These are phyloP conservation scores for Scortum barcoo DNA, from an alignment of 2,113 vertebrate genomes.

Conservation along the genomic window DNA sequence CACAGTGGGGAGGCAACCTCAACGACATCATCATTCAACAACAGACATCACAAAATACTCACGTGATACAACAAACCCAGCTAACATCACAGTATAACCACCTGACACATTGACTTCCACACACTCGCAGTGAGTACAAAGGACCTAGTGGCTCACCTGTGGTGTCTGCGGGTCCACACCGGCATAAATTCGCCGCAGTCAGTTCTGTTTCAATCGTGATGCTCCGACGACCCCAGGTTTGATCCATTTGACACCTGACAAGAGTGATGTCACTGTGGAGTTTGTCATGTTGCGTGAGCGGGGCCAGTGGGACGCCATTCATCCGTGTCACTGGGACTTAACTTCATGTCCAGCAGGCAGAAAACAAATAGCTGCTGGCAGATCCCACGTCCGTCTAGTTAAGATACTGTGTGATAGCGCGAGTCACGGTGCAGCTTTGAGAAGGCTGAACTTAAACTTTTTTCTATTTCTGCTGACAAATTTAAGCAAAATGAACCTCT, in stretches of 20 bases:
- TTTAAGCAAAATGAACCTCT: background rate
- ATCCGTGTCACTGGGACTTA: background rate
- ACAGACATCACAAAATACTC: background rate
- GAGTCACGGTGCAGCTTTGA: background rate
- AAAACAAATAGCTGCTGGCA: background rate
- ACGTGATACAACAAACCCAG: too few relatives aligned
- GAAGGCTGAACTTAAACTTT: background rate
- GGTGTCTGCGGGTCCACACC: background rate
- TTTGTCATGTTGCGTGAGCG: background rate
- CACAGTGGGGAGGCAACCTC: background rate
- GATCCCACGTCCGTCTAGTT: background rate
- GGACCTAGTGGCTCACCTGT: background rate
- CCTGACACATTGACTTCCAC: background rate
- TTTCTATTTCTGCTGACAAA: background rate
- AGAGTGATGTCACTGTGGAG: background rate
- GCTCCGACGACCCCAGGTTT: background rate
- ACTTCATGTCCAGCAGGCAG: background rate
- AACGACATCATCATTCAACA: background rate
- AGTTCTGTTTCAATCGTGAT: background rate
- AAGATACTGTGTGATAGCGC: background rate
- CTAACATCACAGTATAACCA: too few relatives aligned
- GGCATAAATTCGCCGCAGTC: background rate
- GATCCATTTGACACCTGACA: background rate
- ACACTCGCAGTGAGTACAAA: background rate
- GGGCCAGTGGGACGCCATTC: background rate